phyloP scores from a whole-genome alignment of 2,888 invertebrate genomes.

The Cheilosia vernalis region DNA sequence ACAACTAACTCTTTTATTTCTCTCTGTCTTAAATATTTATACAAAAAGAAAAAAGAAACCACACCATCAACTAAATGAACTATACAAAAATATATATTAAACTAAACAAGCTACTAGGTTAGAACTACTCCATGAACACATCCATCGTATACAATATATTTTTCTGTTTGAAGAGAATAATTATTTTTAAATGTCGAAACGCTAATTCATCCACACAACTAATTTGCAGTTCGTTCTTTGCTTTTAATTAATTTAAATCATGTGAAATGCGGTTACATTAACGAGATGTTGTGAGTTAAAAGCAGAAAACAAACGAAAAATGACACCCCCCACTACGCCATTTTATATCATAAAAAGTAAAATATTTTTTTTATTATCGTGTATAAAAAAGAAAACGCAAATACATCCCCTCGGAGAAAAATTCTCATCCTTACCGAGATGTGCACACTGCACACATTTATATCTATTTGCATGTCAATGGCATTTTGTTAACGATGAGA shows the following conservation, averaged over 20 bases:
- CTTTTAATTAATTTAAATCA: constrained; percentile 66
- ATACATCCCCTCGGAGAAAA: constrained; percentile 45
- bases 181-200: constrained; percentile 16
- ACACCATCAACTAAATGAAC: constrained; percentile 76
- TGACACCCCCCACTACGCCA: constrained; percentile 60
- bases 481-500: constrained; percentile 58
- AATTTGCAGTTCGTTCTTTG: constrained; percentile 67
- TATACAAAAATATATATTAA: constrained; percentile 74
- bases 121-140: constrained; percentile 51
- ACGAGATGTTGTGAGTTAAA: constrained; percentile 73
- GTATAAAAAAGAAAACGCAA: constrained; percentile 26
- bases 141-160: constrained; percentile 13
- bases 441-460: constrained; percentile 12
- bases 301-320: constrained; percentile 73
- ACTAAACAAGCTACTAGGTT: constrained; percentile 68
- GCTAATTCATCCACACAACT: constrained; percentile 33
- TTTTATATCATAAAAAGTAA: constrained; percentile 61
- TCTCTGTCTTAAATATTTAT: constrained; percentile 34
- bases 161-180: constrained; percentile 10
- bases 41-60: constrained; percentile 25
- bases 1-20: constrained; percentile 56
- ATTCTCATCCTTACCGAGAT: constrained; percentile 67
- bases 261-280: constrained; percentile 32
- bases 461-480: constrained; percentile 4
- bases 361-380: constrained; percentile 57